Evolutionary conservation across 2,888 invertebrate genomes (phyloP), one percentile per base, ranked within the genome.

Genomic region (Hyalella azteca): DNA sequence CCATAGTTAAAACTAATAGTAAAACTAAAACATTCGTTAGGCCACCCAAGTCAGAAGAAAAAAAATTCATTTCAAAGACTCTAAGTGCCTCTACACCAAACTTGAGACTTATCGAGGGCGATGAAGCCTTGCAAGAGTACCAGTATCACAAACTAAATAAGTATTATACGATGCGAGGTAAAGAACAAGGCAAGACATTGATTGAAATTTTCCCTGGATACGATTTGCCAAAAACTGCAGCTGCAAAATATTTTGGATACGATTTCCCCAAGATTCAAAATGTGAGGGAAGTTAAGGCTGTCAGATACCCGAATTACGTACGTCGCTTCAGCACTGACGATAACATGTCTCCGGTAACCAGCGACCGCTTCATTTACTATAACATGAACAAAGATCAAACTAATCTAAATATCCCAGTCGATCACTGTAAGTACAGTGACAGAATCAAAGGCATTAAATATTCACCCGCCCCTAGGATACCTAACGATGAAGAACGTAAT

Each of bases 61-160:
- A 36, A 36, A 66, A 66, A 66, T 7, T 66, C 5, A 32, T 36
- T n/a, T 41, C 29, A 5, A 75, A 75, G 29, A 29, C 40, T 11
- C 22, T 75, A 9, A 75, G 75, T 22, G 7, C 29, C 13, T 75
- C 75, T 29, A 75, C 41, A 41, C 75, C 75, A 15, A 45, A 75
- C 13, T 39, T 75, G 75, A 40, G 75, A 41, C n/a, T 39, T 22
- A 2, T 75, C 7, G 75, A 19, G 4, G 40, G 40, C 26, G n/a
- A 75, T 15, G 45, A 75, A 26, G 45, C 22, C n/a, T n/a, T 29
- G 15, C n/a, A 32, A 3, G 75, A 75, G 13, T 75, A 75, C 26
- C 75, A 45, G 45, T 75, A 75, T 75, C 75, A 75, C 9, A 75
- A 75, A 45, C 45, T 75, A 3, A 75, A 75, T n/a, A 75, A 75